A percentile compares a stretch with the other conserved stretches of the same genome.
Evolutionary conservation across 1,140 invertebrate genomes (phyloP).

Genomic region (Atopsyche davidsoni): DNA sequence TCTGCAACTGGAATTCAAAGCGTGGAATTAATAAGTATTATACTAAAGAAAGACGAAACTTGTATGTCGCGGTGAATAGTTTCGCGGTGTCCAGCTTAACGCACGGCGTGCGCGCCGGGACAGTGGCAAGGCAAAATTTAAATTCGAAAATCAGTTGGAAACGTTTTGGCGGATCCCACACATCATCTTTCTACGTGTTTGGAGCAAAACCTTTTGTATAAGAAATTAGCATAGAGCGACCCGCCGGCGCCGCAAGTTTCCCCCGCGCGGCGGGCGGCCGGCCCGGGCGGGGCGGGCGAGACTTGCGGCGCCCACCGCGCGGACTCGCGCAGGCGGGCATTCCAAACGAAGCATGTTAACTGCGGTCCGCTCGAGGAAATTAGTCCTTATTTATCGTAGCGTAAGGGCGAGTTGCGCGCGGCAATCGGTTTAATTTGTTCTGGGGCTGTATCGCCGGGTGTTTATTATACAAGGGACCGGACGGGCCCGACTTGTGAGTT

Average conservation of each 20-base stretch:
- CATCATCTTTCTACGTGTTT: conserved; percentile 28
- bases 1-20: too few species aligned
- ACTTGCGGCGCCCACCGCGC: background rate
- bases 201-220: conserved; percentile 27
- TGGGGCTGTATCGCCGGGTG: conserved; percentile 23
- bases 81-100: too few species aligned
- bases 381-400: background rate
- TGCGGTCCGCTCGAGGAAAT: background rate
- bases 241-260: conserved; percentile 17
- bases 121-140: conserved; percentile 12
- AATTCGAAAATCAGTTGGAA: conserved; percentile 27
- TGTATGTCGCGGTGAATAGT: too few species aligned
- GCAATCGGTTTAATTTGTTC: conserved; percentile 1
- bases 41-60: too few species aligned
- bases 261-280: background rate
- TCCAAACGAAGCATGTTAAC: conserved; percentile 1
- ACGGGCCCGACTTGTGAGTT: conserved; percentile 25
- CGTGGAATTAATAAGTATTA: too few species aligned
- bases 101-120: too few species aligned
- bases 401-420: background rate
- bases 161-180: conserved; percentile 23
- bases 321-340: background rate
- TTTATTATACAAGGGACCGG: conserved; percentile 31
- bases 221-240: conserved; percentile 28
- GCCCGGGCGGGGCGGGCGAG: background rate